Evolutionary conservation across 2,797 vertebrate genomes (phyloP), one percentile per base, ranked within the genome.

Genomic region (Clarias fuscus): DNA sequence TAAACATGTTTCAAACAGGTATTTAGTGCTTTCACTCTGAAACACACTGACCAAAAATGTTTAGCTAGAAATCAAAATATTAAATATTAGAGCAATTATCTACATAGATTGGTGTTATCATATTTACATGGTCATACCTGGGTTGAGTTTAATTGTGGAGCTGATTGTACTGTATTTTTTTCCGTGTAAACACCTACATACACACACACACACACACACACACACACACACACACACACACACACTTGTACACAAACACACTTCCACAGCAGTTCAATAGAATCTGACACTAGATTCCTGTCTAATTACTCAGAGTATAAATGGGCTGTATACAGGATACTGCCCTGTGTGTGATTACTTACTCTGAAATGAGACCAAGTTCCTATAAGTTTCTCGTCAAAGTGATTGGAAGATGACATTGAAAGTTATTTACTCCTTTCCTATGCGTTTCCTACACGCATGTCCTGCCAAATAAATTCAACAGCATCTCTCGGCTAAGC

Each of bases 241-340:
- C 7, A 62, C 77, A 62, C 68, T 14, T 17, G 1, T 30, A 70
- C 58, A n/a, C 20, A 79, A 6, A 79, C 18, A 10, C 17, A 40
- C 53, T 75, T 70, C 22, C 30, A 68, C 22, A 27, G 1, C n/a
- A 37, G 24, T 48, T 72, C n/a, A 43, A 10, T 15, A n/a, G 56
- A 82, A 56, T 40, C 43, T 37, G 48, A 27, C 8, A 8, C 7
- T 1, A 24, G 17, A 71, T 64, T 75, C 27, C 43, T 33, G 75
- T 2, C 75, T 75, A 24, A 65, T 65, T 56, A 27, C n/a, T 4
- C 14, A 15, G 0, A 15, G 7, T 27, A 40, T 18, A 67, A 76
- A 56, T 53, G 59, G 27, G 17, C 37, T 59, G 27, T 79, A 15
- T 30, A 70, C 64, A 85, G 84, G 48, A 85, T 78, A 15, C 33